These are phyloP conservation scores for Bombylius major DNA, from an alignment of 2,888 invertebrate genomes.

Conservation along the genomic window DNA sequence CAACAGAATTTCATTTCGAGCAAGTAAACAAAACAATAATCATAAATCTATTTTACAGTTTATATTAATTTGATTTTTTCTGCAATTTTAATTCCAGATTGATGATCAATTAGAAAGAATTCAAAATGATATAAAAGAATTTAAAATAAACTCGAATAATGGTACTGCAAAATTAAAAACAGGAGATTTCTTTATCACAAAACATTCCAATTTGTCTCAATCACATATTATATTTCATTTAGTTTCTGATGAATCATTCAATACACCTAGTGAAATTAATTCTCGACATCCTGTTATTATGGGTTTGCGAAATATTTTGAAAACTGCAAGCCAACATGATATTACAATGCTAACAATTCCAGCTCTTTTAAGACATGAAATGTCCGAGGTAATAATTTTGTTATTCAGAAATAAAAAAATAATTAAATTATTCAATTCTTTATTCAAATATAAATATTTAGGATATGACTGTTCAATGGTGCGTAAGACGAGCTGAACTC, in stretches of 20 bases:
- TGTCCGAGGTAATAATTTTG: slow-evolving; percentile 62
- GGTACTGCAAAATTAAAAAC: slow-evolving; percentile 50
- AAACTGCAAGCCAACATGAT: slow-evolving; percentile 90
- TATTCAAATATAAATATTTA: slow-evolving; percentile 25
- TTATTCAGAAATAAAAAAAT: slow-evolving; percentile 4
- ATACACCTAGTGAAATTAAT: slow-evolving; percentile 68
- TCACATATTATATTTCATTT: slow-evolving; percentile 94
- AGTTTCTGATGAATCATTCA: slow-evolving; percentile 68
- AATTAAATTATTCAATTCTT: slow-evolving; percentile 6
- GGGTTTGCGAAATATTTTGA: slow-evolving; percentile 87
- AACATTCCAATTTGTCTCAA: slow-evolving; percentile 88
- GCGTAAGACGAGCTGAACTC: slow-evolving; percentile 87
- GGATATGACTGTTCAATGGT: slow-evolving; percentile 96
- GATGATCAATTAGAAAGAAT: slow-evolving; percentile 74
- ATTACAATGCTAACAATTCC: slow-evolving; percentile 88
- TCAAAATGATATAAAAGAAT: slow-evolving; percentile 41
- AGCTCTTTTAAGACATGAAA: slow-evolving; percentile 80
- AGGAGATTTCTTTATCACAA: slow-evolving; percentile 75
- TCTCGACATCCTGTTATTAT: slow-evolving; percentile 92
- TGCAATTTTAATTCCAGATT: slow-evolving; percentile 36
- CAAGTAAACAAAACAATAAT: slow-evolving; percentile 20
- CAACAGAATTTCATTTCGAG: slow-evolving; percentile 90
- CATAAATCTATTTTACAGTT: not conserved
- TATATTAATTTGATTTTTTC: not conserved
- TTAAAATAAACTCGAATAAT: slow-evolving; percentile 20